These are phyloP conservation scores for Poeciliopsis turneri DNA, from an alignment of 2,797 vertebrate genomes.

Conservation along the genomic window DNA sequence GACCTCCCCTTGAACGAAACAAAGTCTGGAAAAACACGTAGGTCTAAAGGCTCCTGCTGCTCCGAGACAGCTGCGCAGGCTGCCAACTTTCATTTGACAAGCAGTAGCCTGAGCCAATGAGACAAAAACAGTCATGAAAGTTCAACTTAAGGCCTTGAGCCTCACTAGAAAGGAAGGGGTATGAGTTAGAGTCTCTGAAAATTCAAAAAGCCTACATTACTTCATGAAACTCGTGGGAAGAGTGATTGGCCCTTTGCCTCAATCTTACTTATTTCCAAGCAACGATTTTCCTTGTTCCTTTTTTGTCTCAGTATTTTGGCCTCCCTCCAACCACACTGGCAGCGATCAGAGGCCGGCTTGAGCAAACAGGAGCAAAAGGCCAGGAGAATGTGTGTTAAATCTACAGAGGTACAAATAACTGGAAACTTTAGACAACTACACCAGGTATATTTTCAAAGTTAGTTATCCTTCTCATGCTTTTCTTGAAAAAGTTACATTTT, in stretches of 20 bases:
- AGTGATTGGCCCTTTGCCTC: not conserved
- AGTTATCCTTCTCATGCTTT: not conserved
- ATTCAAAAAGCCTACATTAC: conserved; percentile 11
- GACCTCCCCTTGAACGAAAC: conserved; percentile 18
- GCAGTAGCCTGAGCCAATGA: conserved; percentile 50
- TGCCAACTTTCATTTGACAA: conserved; percentile 27
- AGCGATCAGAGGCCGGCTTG: conserved; percentile 50
- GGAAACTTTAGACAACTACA: not conserved
- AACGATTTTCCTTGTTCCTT: conserved; percentile 13
- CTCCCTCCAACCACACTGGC: conserved; percentile 42
- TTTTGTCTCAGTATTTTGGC: conserved; percentile 31
- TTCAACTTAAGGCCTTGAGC: conserved; percentile 13
- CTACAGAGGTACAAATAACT: conserved; percentile 21
- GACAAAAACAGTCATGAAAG: conserved; percentile 11
- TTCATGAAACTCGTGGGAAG: conserved; percentile 36
- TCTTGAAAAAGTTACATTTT: not conserved
- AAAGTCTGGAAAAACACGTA: conserved; percentile 28
- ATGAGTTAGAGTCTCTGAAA: conserved; percentile 31
- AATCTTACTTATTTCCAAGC: conserved; percentile 1
- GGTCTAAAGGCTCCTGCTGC: conserved; percentile 25
- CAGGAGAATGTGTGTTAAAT: conserved; percentile 16
- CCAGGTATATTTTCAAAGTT: not conserved
- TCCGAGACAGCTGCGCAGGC: not conserved
- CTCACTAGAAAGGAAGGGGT: conserved; percentile 40
- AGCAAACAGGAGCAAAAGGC: conserved; percentile 63